phyloP scores from a whole-genome alignment of 2,888 invertebrate species.

The Limenitis camilla region DNA sequence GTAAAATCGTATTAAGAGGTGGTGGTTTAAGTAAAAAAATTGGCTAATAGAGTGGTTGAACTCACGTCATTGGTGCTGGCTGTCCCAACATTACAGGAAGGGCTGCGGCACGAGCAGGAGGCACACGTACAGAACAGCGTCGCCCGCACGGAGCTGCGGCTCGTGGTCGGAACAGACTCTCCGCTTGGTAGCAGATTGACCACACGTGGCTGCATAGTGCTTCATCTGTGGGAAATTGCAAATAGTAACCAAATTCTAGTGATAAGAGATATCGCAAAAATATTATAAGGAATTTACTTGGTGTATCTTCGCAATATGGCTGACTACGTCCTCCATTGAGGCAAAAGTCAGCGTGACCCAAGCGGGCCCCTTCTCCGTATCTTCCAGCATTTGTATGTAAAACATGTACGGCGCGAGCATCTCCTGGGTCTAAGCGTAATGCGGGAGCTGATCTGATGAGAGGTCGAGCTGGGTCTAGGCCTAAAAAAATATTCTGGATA shows the following conservation, averaged over 20 bases:
- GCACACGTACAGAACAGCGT: slow-evolving; percentile 79
- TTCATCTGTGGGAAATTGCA: slow-evolving; percentile 61
- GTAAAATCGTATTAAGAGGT: too few relatives aligned
- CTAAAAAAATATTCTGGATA: slow-evolving; percentile 36
- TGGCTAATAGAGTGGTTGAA: too few relatives aligned
- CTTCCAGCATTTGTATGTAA: slow-evolving; percentile 87
- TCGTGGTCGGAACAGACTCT: slow-evolving; percentile 77
- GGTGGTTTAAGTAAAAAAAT: too few relatives aligned
- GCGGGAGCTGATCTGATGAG: slow-evolving; percentile 78
- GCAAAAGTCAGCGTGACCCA: slow-evolving; percentile 87
- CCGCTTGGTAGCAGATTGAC: slow-evolving; percentile 86
- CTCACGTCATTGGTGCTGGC: slow-evolving; percentile 79
- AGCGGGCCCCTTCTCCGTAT: slow-evolving; percentile 82
- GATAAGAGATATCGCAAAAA: too few relatives aligned
- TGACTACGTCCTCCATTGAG: slow-evolving; percentile 85
- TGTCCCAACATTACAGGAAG: slow-evolving; percentile 80
- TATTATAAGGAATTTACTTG: slow-evolving; percentile 65
- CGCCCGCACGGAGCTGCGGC: slow-evolving; percentile 82
- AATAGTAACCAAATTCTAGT: neutral
- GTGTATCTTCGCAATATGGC: slow-evolving; percentile 82
- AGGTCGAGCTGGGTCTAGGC: slow-evolving; percentile 84
- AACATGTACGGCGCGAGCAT: slow-evolving; percentile 84
- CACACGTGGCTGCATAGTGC: slow-evolving; percentile 87
- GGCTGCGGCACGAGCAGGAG: slow-evolving; percentile 59
- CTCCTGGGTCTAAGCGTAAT: slow-evolving; percentile 80